Evolutionary conservation across 2,888 invertebrate genomes (phyloP), one percentile per base, ranked within the genome.

Genomic region (Melanostoma scalare): DNA sequence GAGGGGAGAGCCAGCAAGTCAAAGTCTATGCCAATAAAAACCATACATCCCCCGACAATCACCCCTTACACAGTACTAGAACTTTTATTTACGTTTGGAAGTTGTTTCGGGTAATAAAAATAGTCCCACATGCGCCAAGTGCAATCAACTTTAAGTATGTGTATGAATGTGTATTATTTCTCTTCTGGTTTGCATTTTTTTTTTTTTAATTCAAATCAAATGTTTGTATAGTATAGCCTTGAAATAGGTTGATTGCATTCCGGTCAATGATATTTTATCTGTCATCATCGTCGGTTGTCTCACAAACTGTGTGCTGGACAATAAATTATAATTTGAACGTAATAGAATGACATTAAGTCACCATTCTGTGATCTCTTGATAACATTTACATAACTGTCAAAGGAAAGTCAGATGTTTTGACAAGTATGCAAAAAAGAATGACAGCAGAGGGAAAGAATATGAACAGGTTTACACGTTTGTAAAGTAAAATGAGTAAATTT

Each of bases 161-260:
- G 20, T 20, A 20, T 20, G 20, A 20, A 20, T 20, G 20, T 71
- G 46, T 72, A 71, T 68, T 63, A 38, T 67, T 35, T 40, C 56
- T 65, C 55, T 60, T 48, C 5, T 35, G 1, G 20, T 63, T 3
- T 48, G 36, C 9, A 36, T 4, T 63, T 63, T 63, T 6, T n/a
- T 38, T 31, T 82, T 65, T 42, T 77, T 56, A 77, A 82, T 82
- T 63, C 10, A 68, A 81, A 81, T 71, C 50, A 30, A 50, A 78
- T 77, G 50, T 20, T 20, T 20, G 20, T 20, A 20, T 20, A 20
- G 20, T 40, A 44, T 71, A 60, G 60, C 84, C 84, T 84, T 84
- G 79, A 79, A 84, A 75, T 79, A 71, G 84, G 84, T 84, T 79
- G 71, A 75, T 61, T 79, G 84, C 84, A 79, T 74, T 84, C 79